These are phyloP conservation scores for Chrysolina haemoptera DNA, from an alignment of 2,888 invertebrate genomes.

Conservation along the genomic window DNA sequence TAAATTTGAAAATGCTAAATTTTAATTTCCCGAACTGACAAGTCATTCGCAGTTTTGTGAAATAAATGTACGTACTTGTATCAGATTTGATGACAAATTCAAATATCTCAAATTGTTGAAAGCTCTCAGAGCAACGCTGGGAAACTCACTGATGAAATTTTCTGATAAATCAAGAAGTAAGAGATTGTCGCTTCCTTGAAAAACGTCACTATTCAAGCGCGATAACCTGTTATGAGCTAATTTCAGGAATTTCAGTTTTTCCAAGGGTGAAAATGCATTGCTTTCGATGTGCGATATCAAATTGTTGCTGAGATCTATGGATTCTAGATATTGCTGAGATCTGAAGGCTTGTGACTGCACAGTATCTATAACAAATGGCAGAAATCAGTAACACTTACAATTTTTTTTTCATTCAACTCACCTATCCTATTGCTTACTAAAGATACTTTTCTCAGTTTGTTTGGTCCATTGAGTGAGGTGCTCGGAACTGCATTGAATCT, in stretches of 20 bases:
- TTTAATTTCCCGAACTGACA: too few relatives aligned
- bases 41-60: too few relatives aligned
- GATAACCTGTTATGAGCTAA: slow-evolving; percentile 85
- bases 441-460: slow-evolving; percentile 80
- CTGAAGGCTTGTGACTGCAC: slow-evolving; percentile 78
- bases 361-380: slow-evolving; percentile 72
- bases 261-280: slow-evolving; percentile 80
- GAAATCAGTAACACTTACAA: neutral
- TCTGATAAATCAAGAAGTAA: slow-evolving; percentile 87
- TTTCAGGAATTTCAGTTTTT: slow-evolving; percentile 79
- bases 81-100: slow-evolving; percentile 88
- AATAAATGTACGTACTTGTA: slow-evolving; percentile 74
- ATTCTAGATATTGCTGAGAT: slow-evolving; percentile 80
- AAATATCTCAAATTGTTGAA: slow-evolving; percentile 80
- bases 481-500: slow-evolving; percentile 84
- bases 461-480: slow-evolving; percentile 86
- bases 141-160: slow-evolving; percentile 89
- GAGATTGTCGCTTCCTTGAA: slow-evolving; percentile 82
- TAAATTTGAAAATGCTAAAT: too few relatives aligned
- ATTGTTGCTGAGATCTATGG: slow-evolving; percentile 86
- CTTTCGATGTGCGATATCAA: slow-evolving; percentile 83
- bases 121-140: slow-evolving; percentile 82
- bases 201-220: slow-evolving; percentile 88
- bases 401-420: slow-evolving; percentile 68
- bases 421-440: slow-evolving; percentile 87